Evolutionary conservation across 53 echinoderm and acorn worm species (phyloP), one percentile per base, ranked within the genome.

Genomic region (Holothuria scabra): DNA sequence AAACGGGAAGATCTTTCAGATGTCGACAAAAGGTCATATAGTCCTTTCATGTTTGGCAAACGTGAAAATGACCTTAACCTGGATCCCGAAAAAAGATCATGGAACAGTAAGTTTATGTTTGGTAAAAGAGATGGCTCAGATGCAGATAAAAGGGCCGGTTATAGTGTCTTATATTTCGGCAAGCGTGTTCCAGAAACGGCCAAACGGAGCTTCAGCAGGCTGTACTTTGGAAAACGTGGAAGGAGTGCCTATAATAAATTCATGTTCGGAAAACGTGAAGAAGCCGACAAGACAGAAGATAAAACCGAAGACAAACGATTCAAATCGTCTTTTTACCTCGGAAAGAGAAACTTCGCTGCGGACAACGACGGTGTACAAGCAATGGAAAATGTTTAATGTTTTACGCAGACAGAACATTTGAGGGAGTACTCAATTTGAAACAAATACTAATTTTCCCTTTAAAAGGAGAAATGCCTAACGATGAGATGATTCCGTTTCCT

Each of bases 1-100:
- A 76, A 76, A 30, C 23, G 76, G 32, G 56, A 56, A 26, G 56
- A 55, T 33, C 9, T 55, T 2, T 25, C 35, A 13, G 25, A 21
- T 19, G 19, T 48, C 5, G 58, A 57, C 25, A 76, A 76, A 31
- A 46, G 29, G 23, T 1, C 9, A 1, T 76, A 76, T 58, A 76
- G 76, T 76, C 56, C 76, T 56, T 76, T 76, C 76, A 28, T 78
- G 78, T 78, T 28, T 57, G 78, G 78, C 52, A 78, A 78, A 78
- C 48, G 78, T 32, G 78, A 58, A 28, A 56, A 21, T 3, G 56
- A 56, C 23, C 21, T 19, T 4, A 28, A 46, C 12, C 55, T 56
- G 24, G 9, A 33, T 4, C 52, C 49, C 7, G 78, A 78, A 22
- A 78, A 78, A 56, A 26, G 78, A 11, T 13, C 28, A 8, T 32